Conservation (phyloP, 37 sponge, comb jelly and placozoan species). For the Diacarnus erythraeanus region DNA sequence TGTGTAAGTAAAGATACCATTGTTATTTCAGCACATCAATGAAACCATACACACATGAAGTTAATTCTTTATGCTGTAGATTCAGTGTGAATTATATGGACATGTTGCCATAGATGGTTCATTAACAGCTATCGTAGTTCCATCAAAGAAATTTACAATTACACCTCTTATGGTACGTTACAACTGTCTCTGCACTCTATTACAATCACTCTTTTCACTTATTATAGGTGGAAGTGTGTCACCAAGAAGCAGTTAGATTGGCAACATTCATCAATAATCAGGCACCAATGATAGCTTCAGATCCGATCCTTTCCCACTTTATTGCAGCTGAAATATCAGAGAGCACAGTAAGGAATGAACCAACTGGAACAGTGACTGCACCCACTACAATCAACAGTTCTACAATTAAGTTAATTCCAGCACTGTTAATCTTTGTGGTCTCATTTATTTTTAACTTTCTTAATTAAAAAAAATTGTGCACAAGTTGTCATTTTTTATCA, state of each 20-base stretch:
- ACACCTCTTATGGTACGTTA: neutral
- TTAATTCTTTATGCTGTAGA: conserved; percentile 18
- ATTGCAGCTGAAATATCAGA: conserved; percentile 20
- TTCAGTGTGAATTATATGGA: conserved; percentile 62
- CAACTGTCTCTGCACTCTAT: too few relatives aligned
- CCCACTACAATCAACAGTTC: neutral
- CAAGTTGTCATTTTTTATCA: too few relatives aligned
- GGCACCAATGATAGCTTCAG: conserved; percentile 44
- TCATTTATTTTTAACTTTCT: too few relatives aligned
- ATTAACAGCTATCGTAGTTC: conserved; percentile 32
- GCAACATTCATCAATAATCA: conserved; percentile 58
- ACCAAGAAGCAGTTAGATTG: conserved; percentile 39
- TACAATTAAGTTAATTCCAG: neutral
- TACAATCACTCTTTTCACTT: neutral
- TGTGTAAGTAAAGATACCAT: conserved; percentile 23
- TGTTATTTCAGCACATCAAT: neutral
- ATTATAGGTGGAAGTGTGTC: conserved; percentile 38
- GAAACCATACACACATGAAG: neutral
- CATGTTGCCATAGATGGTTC: conserved; percentile 35
- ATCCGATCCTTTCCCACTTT: conserved; percentile 49
- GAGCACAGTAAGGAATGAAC: neutral
- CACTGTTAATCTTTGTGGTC: too few relatives aligned
- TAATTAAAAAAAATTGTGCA: too few relatives aligned
- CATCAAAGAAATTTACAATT: neutral
- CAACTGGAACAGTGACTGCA: neutral